Conservation (phyloP, 1,140 invertebrate species). For the Papilio helenus region DNA sequence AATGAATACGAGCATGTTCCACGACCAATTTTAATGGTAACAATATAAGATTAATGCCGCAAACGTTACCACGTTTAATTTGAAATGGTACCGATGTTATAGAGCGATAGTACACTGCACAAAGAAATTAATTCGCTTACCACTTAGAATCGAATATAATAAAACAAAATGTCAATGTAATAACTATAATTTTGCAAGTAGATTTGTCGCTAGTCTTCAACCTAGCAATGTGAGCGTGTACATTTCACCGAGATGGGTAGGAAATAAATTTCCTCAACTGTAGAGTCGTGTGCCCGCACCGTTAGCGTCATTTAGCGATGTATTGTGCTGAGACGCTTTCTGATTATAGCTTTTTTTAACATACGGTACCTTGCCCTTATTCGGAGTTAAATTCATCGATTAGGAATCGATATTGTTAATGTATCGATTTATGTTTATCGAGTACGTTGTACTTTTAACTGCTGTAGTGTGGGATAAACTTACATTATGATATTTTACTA, state of each 20-base stretch:
- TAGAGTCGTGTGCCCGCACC: conserved; percentile 21
- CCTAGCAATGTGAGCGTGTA: too few relatives aligned
- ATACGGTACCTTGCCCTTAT: conserved; percentile 33
- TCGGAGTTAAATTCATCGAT: conserved; percentile 25
- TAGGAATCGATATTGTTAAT: conserved; percentile 29
- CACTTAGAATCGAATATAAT: background rate
- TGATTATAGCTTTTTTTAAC: conserved; percentile 32
- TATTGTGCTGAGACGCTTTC: conserved; percentile 29
- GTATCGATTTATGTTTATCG: background rate
- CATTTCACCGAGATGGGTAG: background rate
- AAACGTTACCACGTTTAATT: conserved; percentile 27
- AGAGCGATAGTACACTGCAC: background rate
- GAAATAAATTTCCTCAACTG: background rate
- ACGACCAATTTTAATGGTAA: conserved; percentile 27
- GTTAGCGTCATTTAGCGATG: conserved; percentile 33
- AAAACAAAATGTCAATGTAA: background rate
- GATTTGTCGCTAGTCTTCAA: too few relatives aligned
- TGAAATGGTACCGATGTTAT: conserved; percentile 7
- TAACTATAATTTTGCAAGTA: too few relatives aligned
- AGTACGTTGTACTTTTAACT: background rate
- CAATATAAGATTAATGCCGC: conserved; percentile 26
- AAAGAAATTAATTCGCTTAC: background rate
- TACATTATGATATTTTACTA: background rate
- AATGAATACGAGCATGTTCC: background rate
- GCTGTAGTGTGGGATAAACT: background rate